Evolutionary conservation across 2,797 vertebrate species (phyloP).

Genomic region (Pseudomugil gertrudae): DNA sequence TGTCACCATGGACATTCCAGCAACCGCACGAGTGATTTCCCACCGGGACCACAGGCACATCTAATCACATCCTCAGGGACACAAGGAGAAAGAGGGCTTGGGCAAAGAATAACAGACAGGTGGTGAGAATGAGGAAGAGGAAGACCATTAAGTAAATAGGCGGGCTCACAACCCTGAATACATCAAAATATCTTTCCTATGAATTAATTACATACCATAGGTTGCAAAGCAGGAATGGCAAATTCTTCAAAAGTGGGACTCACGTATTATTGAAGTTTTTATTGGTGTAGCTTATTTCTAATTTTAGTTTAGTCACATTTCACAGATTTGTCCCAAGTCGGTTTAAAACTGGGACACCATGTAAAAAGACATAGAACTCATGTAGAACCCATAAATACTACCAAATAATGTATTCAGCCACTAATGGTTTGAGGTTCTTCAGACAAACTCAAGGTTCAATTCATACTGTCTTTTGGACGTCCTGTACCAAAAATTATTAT

Average conservation of each 20-base stretch:
- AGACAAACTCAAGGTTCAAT: no score
- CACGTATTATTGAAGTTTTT: constrained; percentile 12
- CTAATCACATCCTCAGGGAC: constrained; percentile 76
- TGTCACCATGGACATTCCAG: constrained; percentile 63
- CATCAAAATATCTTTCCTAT: constrained; percentile 28
- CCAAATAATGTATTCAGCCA: no score
- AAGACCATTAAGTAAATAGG: constrained; percentile 65
- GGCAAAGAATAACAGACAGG: constrained; percentile 59
- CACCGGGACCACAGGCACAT: constrained; percentile 56
- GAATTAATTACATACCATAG: constrained; percentile 45
- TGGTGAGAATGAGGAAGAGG: constrained; percentile 40
- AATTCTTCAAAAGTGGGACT: constrained; percentile 13
- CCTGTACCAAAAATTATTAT: no score
- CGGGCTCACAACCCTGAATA: constrained; percentile 30
- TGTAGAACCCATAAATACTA: no score
- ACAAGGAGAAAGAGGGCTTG: constrained; percentile 28
- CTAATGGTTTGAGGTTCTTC: no score
- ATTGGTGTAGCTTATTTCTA: constrained; percentile 24
- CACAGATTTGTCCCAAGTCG: constrained; percentile 25
- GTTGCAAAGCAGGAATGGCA: constrained; percentile 1
- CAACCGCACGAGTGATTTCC: constrained; percentile 65
- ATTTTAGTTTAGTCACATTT: constrained; percentile 31
- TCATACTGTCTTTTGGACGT: no score
- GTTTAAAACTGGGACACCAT: constrained; percentile 27
- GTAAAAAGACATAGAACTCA: background rate